Percentiles rank a stretch among this genome's conserved stretches.
phyloP scores from a whole-genome alignment of 1,140 invertebrate species.

The Drosophila kanapiae region DNA sequence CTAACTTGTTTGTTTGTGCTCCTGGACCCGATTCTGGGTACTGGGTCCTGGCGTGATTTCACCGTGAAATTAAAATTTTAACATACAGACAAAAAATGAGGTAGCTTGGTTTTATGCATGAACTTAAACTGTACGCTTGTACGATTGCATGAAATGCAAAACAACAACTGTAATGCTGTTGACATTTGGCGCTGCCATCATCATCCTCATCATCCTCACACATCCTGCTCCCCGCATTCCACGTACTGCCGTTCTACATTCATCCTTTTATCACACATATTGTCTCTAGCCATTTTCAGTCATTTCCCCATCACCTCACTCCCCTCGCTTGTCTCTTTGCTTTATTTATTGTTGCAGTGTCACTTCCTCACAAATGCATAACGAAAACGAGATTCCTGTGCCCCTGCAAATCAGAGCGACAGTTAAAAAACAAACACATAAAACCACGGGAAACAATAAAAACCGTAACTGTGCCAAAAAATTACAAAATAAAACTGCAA shows the following conservation, averaged over 20 bases:
- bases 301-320: conserved; percentile 43
- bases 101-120: conserved; percentile 31
- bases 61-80: conserved; percentile 80
- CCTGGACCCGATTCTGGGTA: conserved; percentile 9
- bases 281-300: conserved; percentile 72
- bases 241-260: conserved; percentile 11
- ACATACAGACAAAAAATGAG: conserved; percentile 59
- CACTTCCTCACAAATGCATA: conserved; percentile 56
- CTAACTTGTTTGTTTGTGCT: conserved; percentile 5
- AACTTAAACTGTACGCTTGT: conserved; percentile 21
- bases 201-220: conserved; percentile 47
- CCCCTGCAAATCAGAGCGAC: conserved; percentile 5
- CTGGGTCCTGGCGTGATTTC: conserved; percentile 47
- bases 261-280: conserved; percentile 60
- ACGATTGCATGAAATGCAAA: conserved; percentile 38
- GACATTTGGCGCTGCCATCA: conserved; percentile 76
- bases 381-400: conserved; percentile 23
- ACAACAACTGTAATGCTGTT: conserved; percentile 71
- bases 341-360: conserved; percentile 78
- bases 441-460: conserved; percentile 21
- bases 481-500: conserved; percentile 72
- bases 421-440: conserved; percentile 17
- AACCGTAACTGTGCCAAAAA: conserved; percentile 66
- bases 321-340: conserved; percentile 36
- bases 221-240: conserved; percentile 20